Evolutionary conservation across 37 sponge, comb jelly and placozoan species (phyloP).

Genomic region (Beroe ovata): DNA sequence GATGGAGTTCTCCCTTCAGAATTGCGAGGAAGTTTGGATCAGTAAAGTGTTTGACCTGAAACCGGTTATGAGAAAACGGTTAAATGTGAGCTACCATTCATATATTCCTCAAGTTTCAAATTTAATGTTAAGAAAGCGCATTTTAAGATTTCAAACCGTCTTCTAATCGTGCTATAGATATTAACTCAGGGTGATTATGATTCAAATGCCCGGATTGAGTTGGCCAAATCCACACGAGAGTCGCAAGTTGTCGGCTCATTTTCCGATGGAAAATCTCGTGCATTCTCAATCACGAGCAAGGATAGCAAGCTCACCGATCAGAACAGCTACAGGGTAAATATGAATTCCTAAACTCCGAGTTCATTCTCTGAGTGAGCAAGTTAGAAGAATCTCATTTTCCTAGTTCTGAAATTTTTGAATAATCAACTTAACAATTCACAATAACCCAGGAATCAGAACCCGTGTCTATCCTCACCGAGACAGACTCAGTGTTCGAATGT

Average conservation of each 20-base stretch:
- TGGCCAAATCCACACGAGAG: constrained; percentile 30
- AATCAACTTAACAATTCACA: neutral
- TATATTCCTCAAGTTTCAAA: no score
- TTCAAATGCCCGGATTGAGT: constrained; percentile 19
- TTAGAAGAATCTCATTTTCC: no score
- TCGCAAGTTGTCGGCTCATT: constrained; percentile 46
- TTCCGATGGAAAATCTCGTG: constrained; percentile 19
- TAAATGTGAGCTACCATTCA: constrained; percentile 61
- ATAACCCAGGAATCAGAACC: constrained; percentile 62
- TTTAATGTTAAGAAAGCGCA: no score
- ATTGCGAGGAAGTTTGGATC: constrained; percentile 94
- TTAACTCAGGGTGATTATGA: constrained; percentile 35
- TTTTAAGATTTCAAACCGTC: no score
- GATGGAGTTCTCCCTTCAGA: constrained; percentile 82
- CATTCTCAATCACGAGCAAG: constrained; percentile 44
- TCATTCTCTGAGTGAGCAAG: no score
- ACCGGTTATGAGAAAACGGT: constrained; percentile 16
- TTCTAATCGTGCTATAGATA: constrained; percentile 32
- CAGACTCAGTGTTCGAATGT: constrained; percentile 55
- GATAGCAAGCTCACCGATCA: constrained; percentile 59
- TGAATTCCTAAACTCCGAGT: no score
- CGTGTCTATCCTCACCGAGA: constrained; percentile 10
- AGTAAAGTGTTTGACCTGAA: constrained; percentile 78
- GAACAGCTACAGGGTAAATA: constrained; percentile 47
- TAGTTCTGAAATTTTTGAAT: no score